Evolutionary conservation across 2,113 vertebrate genomes (phyloP).

Genomic region (Nematolebias whitei): DNA sequence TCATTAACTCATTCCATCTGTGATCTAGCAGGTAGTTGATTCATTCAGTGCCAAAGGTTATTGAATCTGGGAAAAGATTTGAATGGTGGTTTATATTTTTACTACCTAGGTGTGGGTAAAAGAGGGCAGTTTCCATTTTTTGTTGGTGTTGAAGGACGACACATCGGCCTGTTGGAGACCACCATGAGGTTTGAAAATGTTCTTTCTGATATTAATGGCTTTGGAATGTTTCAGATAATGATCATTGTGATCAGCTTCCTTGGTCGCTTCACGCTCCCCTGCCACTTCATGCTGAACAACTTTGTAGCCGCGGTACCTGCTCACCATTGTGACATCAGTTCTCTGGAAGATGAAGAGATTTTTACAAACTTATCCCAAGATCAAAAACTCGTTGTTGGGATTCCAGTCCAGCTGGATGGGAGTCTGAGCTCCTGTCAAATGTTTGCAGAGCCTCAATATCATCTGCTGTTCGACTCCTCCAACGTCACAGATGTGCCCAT

Average conservation of each 20-base stretch:
- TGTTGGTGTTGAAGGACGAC: not conserved
- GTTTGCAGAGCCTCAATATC: slow-evolving; percentile 80
- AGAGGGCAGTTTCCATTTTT: not conserved
- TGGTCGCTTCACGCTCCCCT: slow-evolving; percentile 80
- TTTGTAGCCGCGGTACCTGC: slow-evolving; percentile 83
- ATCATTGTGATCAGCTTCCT: slow-evolving; percentile 75
- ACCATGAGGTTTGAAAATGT: slow-evolving; percentile 82
- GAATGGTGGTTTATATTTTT: not conserved
- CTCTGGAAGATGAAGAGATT: slow-evolving; percentile 48
- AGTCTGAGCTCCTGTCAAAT: slow-evolving; percentile 83
- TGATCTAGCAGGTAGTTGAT: too few relatives aligned
- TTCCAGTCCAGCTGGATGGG: slow-evolving; percentile 80
- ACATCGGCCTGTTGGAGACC: not conserved
- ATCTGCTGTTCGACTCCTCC: slow-evolving; percentile 79
- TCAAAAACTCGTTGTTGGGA: slow-evolving; percentile 73
- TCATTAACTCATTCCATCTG: slow-evolving; percentile 32
- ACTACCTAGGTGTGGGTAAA: not conserved
- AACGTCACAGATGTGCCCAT: slow-evolving; percentile 32
- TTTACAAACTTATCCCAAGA: slow-evolving; percentile 79
- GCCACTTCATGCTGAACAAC: slow-evolving; percentile 86
- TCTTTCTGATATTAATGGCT: slow-evolving; percentile 82
- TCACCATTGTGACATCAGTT: slow-evolving; percentile 82
- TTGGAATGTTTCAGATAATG: slow-evolving; percentile 84
- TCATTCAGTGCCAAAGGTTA: slow-evolving; percentile 13
- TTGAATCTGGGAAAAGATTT: not conserved